Evolutionary conservation across 2,797 vertebrate genomes (phyloP).

Genomic region (Hipposideros larvatus): DNA sequence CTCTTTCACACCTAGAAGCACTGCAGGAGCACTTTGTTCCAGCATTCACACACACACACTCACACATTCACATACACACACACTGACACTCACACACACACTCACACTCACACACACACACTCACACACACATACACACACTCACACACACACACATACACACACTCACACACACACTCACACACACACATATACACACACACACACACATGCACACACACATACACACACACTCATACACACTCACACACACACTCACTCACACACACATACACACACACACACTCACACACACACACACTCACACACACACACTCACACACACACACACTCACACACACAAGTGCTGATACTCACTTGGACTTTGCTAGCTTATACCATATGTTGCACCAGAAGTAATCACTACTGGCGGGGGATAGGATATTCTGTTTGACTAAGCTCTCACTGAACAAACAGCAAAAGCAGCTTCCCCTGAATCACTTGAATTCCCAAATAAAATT

Average conservation of each 20-base stretch:
- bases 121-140: not conserved
- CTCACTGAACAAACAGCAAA: not conserved
- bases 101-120: too few relatives aligned
- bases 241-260: too few relatives aligned
- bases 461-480: not conserved
- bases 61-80: too few relatives aligned
- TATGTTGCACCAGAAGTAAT: not conserved
- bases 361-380: not conserved
- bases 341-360: not conserved
- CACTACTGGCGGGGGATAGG: too few relatives aligned
- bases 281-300: too few relatives aligned
- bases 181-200: too few relatives aligned
- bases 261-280: too few relatives aligned
- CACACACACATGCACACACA: not conserved
- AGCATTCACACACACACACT: not conserved
- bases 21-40: not conserved
- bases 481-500: conserved; percentile 38
- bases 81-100: too few relatives aligned
- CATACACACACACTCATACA: not conserved
- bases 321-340: too few relatives aligned
- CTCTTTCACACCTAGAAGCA: not conserved
- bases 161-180: too few relatives aligned
- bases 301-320: not conserved
- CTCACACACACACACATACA: too few relatives aligned
- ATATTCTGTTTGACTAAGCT: not conserved